These are phyloP conservation scores for Drosophila putrida DNA, from an alignment of 2,888 invertebrate genomes.

Conservation along the genomic window DNA sequence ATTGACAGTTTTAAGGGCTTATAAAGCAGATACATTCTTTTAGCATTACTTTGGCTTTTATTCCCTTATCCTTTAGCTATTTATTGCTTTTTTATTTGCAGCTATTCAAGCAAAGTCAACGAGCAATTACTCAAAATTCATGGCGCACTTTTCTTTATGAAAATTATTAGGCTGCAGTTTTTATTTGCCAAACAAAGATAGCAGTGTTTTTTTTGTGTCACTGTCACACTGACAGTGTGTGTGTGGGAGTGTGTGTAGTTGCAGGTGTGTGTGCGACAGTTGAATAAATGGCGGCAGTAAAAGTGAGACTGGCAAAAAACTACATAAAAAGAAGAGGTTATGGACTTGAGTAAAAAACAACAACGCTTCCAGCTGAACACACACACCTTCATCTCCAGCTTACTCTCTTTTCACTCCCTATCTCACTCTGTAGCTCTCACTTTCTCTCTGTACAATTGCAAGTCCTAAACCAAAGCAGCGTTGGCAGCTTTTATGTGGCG, in stretches of 20 bases:
- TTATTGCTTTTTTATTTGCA: constrained; percentile 1
- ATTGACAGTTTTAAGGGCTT: background rate
- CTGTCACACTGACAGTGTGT: too few species aligned
- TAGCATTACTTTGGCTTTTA: background rate
- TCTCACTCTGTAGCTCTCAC: background rate
- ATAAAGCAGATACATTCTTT: background rate
- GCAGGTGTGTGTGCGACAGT: constrained; percentile 26
- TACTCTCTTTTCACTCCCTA: background rate
- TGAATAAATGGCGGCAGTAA: constrained; percentile 50
- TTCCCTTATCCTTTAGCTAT: background rate
- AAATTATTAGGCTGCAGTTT: constrained; percentile 44
- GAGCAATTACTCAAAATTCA: constrained; percentile 47
- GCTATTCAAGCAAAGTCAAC: constrained; percentile 21
- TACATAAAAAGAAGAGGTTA: constrained; percentile 61
- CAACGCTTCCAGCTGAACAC: constrained; percentile 5
- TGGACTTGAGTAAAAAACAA: constrained; percentile 28
- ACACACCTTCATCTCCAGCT: background rate
- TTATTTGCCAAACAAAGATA: constrained; percentile 24
- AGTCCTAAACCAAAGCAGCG: constrained; percentile 42
- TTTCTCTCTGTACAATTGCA: background rate
- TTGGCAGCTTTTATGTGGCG: constrained; percentile 62
- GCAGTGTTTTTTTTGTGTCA: background rate
- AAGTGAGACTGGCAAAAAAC: constrained; percentile 53
- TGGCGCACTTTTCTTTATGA: constrained; percentile 31
- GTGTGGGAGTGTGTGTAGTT: constrained; percentile 27